Percentiles rank a stretch among this genome's conserved stretches.
These are phyloP conservation scores for Gracilinanus agilis DNA, from an alignment of 2,113 vertebrate genomes.

Conservation along the genomic window DNA sequence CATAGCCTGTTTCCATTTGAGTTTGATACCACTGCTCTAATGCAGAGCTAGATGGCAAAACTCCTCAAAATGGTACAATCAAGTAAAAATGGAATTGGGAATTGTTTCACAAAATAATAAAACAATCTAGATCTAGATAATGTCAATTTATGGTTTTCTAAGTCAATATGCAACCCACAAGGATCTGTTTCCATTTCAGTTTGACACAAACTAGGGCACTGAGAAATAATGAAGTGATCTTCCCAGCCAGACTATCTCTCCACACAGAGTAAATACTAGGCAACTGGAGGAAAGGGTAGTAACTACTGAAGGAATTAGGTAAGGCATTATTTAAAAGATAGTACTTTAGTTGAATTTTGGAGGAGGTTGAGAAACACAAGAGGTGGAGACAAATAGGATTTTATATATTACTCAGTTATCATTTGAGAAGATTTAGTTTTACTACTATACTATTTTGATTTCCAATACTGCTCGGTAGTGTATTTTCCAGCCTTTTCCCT, in stretches of 20 bases:
- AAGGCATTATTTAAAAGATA: not conserved
- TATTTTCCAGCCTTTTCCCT: no score
- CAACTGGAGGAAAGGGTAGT: not conserved
- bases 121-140: not conserved
- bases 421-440: not conserved
- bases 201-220: not conserved
- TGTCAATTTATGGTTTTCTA: not conserved
- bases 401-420: not conserved
- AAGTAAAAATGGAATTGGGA: not conserved
- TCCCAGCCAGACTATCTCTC: not conserved
- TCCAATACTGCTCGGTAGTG: no score
- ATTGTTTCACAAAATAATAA: not conserved
- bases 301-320: not conserved
- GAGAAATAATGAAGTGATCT: not conserved
- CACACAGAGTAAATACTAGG: not conserved
- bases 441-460: no score
- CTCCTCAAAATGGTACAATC: not conserved
- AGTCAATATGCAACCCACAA: not conserved
- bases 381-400: not conserved
- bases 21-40: not conserved
- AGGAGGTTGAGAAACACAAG: not conserved
- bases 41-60: not conserved
- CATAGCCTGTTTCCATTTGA: not conserved
- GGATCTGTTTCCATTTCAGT: not conserved
- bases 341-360: not conserved